Evolutionary conservation across 2,888 invertebrate genomes (phyloP).

Genomic region (Creontiades dilutus): DNA sequence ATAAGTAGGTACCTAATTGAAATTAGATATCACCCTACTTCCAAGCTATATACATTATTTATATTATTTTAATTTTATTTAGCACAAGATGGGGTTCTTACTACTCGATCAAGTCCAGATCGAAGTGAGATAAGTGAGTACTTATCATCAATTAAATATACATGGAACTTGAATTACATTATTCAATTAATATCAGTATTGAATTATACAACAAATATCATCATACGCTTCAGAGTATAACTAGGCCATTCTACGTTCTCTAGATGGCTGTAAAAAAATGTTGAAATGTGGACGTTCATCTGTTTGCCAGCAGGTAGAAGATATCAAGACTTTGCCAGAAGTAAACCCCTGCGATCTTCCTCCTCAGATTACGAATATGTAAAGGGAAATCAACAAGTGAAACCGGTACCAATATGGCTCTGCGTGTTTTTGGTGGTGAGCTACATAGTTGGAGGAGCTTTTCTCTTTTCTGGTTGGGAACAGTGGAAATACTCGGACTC

Average conservation of each 20-base stretch:
- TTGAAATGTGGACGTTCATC: too few relatives aligned
- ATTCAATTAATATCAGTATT: too few relatives aligned
- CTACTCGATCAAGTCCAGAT: conserved; percentile 58
- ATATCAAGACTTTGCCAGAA: conserved; percentile 42
- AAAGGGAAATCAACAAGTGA: conserved; percentile 76
- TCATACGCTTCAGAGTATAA: too few relatives aligned
- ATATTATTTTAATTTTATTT: not conserved
- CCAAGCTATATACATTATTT: too few relatives aligned
- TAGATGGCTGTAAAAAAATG: too few relatives aligned
- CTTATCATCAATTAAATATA: not conserved
- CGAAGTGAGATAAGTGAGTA: conserved; percentile 51
- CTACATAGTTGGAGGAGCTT: conserved; percentile 93
- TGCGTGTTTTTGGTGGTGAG: conserved; percentile 93
- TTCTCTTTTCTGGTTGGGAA: conserved; percentile 92
- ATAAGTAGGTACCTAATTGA: too few relatives aligned
- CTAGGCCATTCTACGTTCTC: too few relatives aligned
- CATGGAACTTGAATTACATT: too few relatives aligned
- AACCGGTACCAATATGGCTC: conserved; percentile 93
- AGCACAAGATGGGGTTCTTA: conserved; percentile 46
- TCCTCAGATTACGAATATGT: conserved; percentile 74
- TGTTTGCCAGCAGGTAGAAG: conserved; percentile 37
- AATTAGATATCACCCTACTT: too few relatives aligned
- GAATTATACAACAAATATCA: too few relatives aligned
- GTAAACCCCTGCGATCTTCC: conserved; percentile 40
- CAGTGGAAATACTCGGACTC: conserved; percentile 92